A percentile compares a stretch with the other conserved stretches of the same genome.
Evolutionary conservation across 1,140 invertebrate genomes (phyloP).

Genomic region (Drosophila erecta): DNA sequence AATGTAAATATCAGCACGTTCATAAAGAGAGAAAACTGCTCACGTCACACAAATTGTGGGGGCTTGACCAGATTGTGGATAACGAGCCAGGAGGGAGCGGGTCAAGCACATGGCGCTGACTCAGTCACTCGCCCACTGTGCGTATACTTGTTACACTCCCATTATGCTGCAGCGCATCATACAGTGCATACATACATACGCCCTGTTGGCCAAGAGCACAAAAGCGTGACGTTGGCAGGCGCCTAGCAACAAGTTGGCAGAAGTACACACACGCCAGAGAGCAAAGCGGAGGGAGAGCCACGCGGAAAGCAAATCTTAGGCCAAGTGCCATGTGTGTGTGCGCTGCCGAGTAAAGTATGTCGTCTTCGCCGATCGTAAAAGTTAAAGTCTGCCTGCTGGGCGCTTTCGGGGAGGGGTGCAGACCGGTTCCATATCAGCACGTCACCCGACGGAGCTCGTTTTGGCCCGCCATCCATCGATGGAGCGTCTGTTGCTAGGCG

Average conservation of each 20-base stretch:
- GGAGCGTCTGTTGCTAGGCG: conserved; percentile 65
- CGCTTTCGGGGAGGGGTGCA: not conserved
- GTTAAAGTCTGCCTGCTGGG: conserved; percentile 9
- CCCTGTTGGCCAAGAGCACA: conserved; percentile 61
- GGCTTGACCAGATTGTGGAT: conserved; percentile 27
- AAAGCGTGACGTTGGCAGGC: conserved; percentile 48
- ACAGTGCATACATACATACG: conserved; percentile 31
- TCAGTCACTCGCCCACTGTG: conserved; percentile 31
- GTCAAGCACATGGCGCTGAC: conserved; percentile 28
- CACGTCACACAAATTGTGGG: conserved; percentile 55
- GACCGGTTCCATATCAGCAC: conserved; percentile 73
- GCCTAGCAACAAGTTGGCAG: conserved; percentile 48
- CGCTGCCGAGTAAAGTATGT: conserved; percentile 43
- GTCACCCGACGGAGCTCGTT: conserved; percentile 27
- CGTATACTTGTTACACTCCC: conserved; percentile 26
- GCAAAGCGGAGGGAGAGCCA: conserved; percentile 18
- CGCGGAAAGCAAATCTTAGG: conserved; percentile 24
- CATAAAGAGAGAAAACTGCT: conserved; percentile 49
- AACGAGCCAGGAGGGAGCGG: not conserved
- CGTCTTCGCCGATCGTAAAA: conserved; percentile 53
- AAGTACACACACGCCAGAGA: not conserved
- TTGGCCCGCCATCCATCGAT: conserved; percentile 13
- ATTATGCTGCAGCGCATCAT: conserved; percentile 24
- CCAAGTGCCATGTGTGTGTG: conserved; percentile 2
- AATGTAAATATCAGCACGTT: conserved; percentile 64